These are phyloP conservation scores for Ptychadena robeensis DNA, from an alignment of 2,797 vertebrate genomes.

Conservation along the genomic window DNA sequence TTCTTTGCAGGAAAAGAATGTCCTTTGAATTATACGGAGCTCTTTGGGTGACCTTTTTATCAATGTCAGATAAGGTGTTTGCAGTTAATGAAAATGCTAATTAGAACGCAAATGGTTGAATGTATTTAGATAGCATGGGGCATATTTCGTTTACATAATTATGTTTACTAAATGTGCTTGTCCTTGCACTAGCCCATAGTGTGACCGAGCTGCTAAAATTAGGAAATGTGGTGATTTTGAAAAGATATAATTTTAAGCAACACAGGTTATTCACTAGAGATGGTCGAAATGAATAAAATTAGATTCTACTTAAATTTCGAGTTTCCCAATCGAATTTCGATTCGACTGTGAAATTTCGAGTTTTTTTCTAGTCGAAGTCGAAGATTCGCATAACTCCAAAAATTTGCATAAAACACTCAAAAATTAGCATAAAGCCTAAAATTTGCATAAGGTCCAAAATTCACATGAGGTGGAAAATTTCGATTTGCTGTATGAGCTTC, in stretches of 20 bases:
- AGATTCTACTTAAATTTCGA: too few species aligned
- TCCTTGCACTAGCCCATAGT: not conserved
- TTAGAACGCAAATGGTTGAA: slow-evolving; percentile 12
- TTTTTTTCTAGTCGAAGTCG: too few species aligned
- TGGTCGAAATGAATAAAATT: too few species aligned
- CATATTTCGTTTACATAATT: slow-evolving; percentile 20
- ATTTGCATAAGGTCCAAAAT: too few species aligned
- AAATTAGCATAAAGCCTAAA: too few species aligned
- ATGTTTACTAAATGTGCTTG: slow-evolving; percentile 9
- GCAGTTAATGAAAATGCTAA: slow-evolving; percentile 28
- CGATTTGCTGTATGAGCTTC: too few species aligned
- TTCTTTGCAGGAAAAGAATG: slow-evolving; percentile 4
- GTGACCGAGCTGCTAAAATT: not conserved
- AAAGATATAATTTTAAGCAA: not conserved
- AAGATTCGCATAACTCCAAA: too few species aligned
- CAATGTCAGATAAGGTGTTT: slow-evolving; percentile 17
- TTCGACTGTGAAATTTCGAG: too few species aligned
- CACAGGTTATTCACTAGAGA: too few species aligned
- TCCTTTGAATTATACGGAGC: slow-evolving; percentile 10
- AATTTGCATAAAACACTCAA: too few species aligned
- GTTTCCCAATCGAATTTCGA: too few species aligned
- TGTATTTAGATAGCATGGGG: slow-evolving; percentile 10
- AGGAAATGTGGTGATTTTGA: not conserved
- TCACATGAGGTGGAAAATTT: too few species aligned
- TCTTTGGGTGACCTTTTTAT: slow-evolving; percentile 15